Evolutionary conservation across 2,888 invertebrate species (phyloP).

Genomic region (Tortrix viridana): DNA sequence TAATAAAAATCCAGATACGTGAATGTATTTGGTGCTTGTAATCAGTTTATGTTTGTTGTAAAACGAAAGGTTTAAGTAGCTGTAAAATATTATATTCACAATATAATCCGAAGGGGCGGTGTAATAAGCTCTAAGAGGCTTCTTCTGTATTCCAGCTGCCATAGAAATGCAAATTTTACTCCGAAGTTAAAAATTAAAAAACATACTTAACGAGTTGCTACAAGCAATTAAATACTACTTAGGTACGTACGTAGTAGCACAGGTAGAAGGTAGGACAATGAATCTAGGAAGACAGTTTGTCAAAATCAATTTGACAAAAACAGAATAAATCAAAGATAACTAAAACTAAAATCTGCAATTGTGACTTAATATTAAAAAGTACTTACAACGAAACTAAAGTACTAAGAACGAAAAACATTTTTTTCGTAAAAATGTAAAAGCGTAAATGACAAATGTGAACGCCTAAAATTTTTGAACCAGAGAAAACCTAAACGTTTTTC

Average conservation of each 20-base stretch:
- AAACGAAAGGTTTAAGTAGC: conserved; percentile 14
- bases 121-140: conserved; percentile 9
- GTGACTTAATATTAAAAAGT: too few relatives aligned
- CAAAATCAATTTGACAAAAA: too few relatives aligned
- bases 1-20: conserved; percentile 49
- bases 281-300: too few relatives aligned
- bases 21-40: conserved; percentile 18
- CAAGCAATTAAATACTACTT: too few relatives aligned
- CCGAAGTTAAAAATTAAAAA: neutral
- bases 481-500: neutral
- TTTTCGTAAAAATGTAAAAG: too few relatives aligned
- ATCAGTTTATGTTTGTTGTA: conserved; percentile 30
- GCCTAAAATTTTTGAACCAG: neutral
- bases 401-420: too few relatives aligned
- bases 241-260: too few relatives aligned
- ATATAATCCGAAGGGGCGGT: conserved; percentile 12
- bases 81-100: conserved; percentile 18
- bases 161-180: conserved; percentile 1
- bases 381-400: too few relatives aligned
- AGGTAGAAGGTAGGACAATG: too few relatives aligned
- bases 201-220: too few relatives aligned
- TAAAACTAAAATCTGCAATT: too few relatives aligned
- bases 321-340: too few relatives aligned
- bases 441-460: neutral
- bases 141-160: neutral